phyloP scores from a whole-genome alignment of 2,888 invertebrate species.

The Microctonus brassicae region DNA sequence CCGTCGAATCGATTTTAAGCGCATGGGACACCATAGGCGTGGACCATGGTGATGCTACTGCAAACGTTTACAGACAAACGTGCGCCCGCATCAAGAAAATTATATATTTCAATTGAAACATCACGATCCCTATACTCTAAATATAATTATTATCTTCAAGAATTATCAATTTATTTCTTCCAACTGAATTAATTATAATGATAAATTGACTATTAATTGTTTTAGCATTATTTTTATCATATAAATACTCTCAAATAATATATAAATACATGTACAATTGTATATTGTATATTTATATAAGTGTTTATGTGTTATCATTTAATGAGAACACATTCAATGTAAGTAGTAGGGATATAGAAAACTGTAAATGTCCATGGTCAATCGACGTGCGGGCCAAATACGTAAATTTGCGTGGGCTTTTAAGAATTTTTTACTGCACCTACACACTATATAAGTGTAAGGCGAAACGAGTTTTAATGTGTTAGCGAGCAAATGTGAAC shows the following conservation, averaged over 20 bases:
- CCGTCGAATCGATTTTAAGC: conserved; percentile 63
- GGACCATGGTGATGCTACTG: conserved; percentile 24
- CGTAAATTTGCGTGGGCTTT: conserved; percentile 57
- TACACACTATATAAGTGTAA: conserved; percentile 44
- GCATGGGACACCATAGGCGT: conserved; percentile 60
- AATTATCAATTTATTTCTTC: background rate
- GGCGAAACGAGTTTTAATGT: conserved; percentile 30
- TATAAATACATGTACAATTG: background rate
- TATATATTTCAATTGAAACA: conserved; percentile 18
- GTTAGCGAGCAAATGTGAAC: background rate
- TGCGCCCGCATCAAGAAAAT: background rate
- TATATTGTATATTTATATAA: background rate
- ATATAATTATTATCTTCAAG: background rate
- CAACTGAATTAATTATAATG: background rate
- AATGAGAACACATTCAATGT: background rate
- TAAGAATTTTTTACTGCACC: conserved; percentile 53
- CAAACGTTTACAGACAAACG: conserved; percentile 8
- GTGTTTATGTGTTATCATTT: background rate
- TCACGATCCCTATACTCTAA: background rate
- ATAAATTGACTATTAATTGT: no score
- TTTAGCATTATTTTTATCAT: no score
- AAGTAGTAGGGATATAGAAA: background rate
- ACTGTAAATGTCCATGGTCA: conserved; percentile 13
- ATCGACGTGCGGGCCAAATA: conserved; percentile 53
- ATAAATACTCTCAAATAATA: background rate